Base-by-base conservation (phyloP, 2,888 invertebrate species). In the Rhingia rostrata region DNA sequence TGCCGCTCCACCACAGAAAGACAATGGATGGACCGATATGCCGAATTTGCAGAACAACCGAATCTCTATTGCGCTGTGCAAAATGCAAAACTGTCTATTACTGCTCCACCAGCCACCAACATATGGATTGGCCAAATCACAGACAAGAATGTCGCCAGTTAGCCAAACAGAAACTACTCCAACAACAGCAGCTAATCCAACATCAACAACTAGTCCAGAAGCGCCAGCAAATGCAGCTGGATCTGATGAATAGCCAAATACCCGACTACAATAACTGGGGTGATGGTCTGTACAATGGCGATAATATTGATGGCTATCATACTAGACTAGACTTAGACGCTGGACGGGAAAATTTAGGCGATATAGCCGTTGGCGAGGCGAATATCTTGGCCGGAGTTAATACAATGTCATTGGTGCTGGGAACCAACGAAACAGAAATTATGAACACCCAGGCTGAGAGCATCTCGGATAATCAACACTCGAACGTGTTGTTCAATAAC, bases 41-140 rank as follows among this genome's bases (percentile, higher is more conserved):
- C 80, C 88, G 88, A 79, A 88, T 89, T 58, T 91, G 91, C 69
- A 89, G 89, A 73, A 90, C 90, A 4, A 88, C 87, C n/a, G 87
- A 89, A 64, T 89, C 89, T 74, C 91, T 95, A 88, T 92, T 94
- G 86, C 94, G 95, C 88, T 97, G 97, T 91, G 94, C 94, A 87
- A 94, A 95, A 87, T 97, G 97, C 90, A 94, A 95, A 89, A 92
- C 91, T 80, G 93, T 94, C 63, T 95, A 94, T 91, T 97, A 97
- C 91, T 97, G 97, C 92, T 95, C 94, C 80, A 95, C 94, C 87
- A 94, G 94, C 86, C 97, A 97, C 90, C 97, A 97, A 91, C 94
- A 93, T 86, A 92, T 94, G 88, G 95, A 97, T 90, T 97, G 96
- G 96, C 94, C 94, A 89, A 93, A 92, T 87, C 97, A 97, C 89